phyloP scores from a whole-genome alignment of 2,888 invertebrate species.

The Amiota minor region DNA sequence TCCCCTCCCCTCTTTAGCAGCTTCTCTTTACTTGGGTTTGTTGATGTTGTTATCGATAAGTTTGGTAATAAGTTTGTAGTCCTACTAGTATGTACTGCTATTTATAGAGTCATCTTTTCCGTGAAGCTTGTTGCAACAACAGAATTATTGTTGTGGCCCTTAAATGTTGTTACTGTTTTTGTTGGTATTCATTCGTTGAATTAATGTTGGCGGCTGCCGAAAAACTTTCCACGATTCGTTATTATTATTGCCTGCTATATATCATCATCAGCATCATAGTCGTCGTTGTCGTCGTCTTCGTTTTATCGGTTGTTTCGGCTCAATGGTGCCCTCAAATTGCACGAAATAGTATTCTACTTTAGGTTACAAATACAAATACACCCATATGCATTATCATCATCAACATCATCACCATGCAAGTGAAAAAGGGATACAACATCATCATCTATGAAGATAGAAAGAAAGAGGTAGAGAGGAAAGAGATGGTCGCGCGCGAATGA shows the following conservation, averaged over 20 bases:
- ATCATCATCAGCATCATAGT: conserved; percentile 3
- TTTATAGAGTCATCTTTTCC: conserved; percentile 36
- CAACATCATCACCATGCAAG: too few species aligned
- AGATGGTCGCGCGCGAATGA: too few species aligned
- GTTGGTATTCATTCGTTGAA: conserved; percentile 20
- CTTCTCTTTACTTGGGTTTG: too few species aligned
- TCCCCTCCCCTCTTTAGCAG: too few species aligned
- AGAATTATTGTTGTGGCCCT: conserved; percentile 2
- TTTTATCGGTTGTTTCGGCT: neutral
- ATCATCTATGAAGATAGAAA: too few species aligned
- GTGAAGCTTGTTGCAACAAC: conserved; percentile 27
- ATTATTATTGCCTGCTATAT: conserved; percentile 34
- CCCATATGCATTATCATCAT: neutral
- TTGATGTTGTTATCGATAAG: too few species aligned
- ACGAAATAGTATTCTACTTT: neutral
- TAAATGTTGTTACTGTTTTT: conserved; percentile 1
- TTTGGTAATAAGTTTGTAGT: too few species aligned
- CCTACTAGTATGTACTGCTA: neutral
- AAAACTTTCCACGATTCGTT: conserved; percentile 56
- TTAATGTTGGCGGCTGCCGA: conserved; percentile 40
- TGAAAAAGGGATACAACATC: too few species aligned
- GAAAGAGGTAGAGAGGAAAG: too few species aligned
- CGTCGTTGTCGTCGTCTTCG: neutral
- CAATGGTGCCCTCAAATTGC: neutral
- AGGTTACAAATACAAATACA: conserved; percentile 8